Conservation (phyloP, 2,888 invertebrate genomes). For the Ichneumoninae sp. region DNA sequence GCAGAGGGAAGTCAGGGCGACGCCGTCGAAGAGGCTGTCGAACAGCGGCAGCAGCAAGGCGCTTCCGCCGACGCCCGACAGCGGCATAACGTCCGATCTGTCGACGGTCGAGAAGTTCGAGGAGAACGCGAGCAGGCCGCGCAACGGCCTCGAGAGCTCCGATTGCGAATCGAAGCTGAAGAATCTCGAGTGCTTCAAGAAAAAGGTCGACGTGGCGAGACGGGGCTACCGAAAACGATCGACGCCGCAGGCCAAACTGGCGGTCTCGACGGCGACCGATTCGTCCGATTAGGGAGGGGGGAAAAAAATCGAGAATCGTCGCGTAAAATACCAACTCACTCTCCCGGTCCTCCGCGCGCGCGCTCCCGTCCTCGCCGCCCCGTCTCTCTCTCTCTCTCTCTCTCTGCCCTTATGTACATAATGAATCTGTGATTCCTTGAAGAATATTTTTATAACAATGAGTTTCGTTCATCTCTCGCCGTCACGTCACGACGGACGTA, state of each 20-base stretch:
- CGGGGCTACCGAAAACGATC: slow-evolving; percentile 76
- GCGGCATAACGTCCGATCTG: slow-evolving; percentile 81
- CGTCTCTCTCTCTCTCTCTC: slow-evolving; percentile 38
- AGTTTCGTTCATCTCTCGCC: slow-evolving; percentile 72
- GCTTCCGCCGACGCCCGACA: slow-evolving; percentile 79
- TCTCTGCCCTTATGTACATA: slow-evolving; percentile 77
- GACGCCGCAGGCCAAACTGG: slow-evolving; percentile 63
- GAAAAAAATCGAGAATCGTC: slow-evolving; percentile 6
- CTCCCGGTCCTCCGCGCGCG: not conserved
- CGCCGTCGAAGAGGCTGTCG: slow-evolving; percentile 65
- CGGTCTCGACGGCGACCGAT: slow-evolving; percentile 71
- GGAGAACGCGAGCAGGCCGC: slow-evolving; percentile 63
- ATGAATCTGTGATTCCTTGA: slow-evolving; percentile 80
- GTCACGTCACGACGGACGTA: slow-evolving; percentile 49
- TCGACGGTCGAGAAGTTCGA: slow-evolving; percentile 78
- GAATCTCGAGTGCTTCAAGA: slow-evolving; percentile 77
- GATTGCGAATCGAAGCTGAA: slow-evolving; percentile 76
- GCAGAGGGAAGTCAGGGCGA: slow-evolving; percentile 50
- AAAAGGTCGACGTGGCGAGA: slow-evolving; percentile 78
- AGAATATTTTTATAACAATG: slow-evolving; percentile 81
- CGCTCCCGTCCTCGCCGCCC: slow-evolving; percentile 36
- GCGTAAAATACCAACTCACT: not conserved
- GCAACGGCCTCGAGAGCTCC: slow-evolving; percentile 74
- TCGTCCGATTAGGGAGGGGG: slow-evolving; percentile 77
- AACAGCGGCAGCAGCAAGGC: slow-evolving; percentile 68